Conservation (phyloP, 2,888 invertebrate species). For the Andrena flavipes region DNA sequence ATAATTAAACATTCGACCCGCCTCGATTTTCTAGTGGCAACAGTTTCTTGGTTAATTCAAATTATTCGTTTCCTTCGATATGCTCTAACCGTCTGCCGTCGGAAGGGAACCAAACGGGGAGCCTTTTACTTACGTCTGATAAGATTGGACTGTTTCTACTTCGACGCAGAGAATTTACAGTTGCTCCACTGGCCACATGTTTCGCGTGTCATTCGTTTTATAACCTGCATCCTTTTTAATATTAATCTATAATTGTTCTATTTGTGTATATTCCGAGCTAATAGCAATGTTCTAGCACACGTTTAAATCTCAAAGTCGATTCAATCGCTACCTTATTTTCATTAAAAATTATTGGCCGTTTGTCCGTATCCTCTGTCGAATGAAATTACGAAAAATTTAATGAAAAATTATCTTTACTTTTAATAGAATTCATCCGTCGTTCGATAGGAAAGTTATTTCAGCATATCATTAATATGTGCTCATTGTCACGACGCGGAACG, state of each 20-base stretch:
- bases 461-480: not conserved
- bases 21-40: not conserved
- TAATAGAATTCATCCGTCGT: not conserved
- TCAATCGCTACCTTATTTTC: not conserved
- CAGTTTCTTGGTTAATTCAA: not conserved
- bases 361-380: not conserved
- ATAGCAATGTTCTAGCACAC: not conserved
- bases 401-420: not conserved
- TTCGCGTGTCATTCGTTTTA: not conserved
- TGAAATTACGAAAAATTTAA: not conserved
- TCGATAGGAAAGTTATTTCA: not conserved
- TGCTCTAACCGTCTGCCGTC: conserved; percentile 61
- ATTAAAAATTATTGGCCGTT: not conserved
- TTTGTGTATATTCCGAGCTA: not conserved
- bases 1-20: not conserved
- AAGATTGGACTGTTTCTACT: conserved; percentile 69
- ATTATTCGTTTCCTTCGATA: conserved; percentile 5
- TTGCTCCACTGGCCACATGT: not conserved
- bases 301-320: not conserved
- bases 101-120: conserved; percentile 57
- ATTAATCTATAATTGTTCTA: not conserved
- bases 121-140: conserved; percentile 67
- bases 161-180: conserved; percentile 31
- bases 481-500: not conserved
- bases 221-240: not conserved